Base-by-base conservation (phyloP, 2,113 vertebrate genomes). In the Canis aureus region DNA sequence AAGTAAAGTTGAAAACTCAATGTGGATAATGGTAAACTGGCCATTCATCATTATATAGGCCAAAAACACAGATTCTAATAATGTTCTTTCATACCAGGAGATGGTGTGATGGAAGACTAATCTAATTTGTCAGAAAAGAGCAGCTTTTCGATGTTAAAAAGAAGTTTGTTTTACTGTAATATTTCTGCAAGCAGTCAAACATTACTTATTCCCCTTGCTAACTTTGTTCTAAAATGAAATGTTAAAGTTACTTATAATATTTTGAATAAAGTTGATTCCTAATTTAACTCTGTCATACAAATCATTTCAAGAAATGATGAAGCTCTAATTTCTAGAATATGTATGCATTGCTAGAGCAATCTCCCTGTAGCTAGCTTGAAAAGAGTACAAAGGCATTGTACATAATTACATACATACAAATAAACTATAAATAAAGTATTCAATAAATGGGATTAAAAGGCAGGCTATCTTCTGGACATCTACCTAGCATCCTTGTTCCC, bases 131-230 rank as follows among this genome's bases (percentile, higher is more conserved):
- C 80, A 97, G 84, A 97, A 79, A 57, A 96, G 27, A 0, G 1
- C 43, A 97, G 32, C 15, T 96, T 17, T 69, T 94, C 53, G 69
- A 16, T 85, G 97, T 98, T 85, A 73, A n/a, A 69, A 93, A 69
- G 78, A 78, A 35, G 43, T 95, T 96, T 76, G 38, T 92, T 97
- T 98, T 89, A 80, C 53, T 89, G 55, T 74, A 94, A 79, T 89
- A 96, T 97, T 97, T 97, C 83, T 90, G 66, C 97, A 97, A 95
- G 74, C 73, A 97, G 53, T 29, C 93, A 93, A 97, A 92, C 8
- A 91, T 97, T 97, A 86, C 19, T 97, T 86, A 88, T 88, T 73
- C 25, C 22, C 16, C 76, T 17, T 25, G 59, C 8, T 93, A 80
- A 89, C 25, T 74, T 32, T 78, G 74, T 78, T 17, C 27, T 11